phyloP scores from a whole-genome alignment of 2,113 vertebrate genomes.

The Phylloscopus trochiloides region DNA sequence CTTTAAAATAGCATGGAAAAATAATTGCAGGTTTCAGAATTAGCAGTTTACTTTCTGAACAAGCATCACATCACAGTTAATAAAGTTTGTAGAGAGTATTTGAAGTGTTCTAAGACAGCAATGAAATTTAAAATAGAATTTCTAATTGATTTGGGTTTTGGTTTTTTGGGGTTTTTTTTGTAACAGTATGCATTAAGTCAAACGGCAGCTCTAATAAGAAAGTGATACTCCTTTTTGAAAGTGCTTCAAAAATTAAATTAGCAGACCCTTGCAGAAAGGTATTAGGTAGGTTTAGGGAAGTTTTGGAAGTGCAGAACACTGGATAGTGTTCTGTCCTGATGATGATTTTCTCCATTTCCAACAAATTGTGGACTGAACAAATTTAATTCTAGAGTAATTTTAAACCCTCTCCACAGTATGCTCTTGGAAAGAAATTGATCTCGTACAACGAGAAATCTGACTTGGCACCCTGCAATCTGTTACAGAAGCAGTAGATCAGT shows the following conservation, averaged over 20 bases:
- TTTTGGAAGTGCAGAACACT: neutral
- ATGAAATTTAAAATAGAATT: neutral
- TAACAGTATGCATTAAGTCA: neutral
- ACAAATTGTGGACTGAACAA: neutral
- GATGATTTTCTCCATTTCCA: neutral
- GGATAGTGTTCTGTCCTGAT: neutral
- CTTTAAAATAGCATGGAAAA: neutral
- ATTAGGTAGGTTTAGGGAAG: neutral
- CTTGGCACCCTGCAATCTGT: neutral
- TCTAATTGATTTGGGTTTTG: neutral
- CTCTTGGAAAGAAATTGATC: neutral
- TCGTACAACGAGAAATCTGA: rapidly evolving
- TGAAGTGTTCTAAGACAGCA: neutral
- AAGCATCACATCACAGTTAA: neutral
- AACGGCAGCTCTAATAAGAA: neutral
- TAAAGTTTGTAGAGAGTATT: neutral
- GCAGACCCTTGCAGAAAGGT: neutral
- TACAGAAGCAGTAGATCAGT: neutral
- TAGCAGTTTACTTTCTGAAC: neutral
- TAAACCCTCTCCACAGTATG: neutral
- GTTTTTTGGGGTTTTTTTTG: neutral
- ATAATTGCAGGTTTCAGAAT: neutral
- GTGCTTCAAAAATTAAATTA: neutral
- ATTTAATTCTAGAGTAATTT: neutral
- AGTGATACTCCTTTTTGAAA: neutral